These are phyloP conservation scores for Pachypeltis micranthus DNA, from an alignment of 1,140 invertebrate species.

Conservation along the genomic window DNA sequence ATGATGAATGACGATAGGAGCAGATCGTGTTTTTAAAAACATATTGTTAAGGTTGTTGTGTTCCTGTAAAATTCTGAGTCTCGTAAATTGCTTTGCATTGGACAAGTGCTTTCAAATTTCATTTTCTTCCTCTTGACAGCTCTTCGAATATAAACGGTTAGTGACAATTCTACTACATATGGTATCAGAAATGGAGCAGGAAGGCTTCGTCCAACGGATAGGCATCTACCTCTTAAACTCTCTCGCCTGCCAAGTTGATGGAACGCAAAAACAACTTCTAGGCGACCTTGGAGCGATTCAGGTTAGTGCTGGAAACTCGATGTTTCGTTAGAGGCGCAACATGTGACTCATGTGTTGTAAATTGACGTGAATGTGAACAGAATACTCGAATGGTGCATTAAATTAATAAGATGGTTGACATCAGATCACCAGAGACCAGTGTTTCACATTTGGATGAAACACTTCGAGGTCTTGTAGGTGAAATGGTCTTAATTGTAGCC, in stretches of 20 bases:
- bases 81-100: background rate
- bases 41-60: too few relatives aligned
- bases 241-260: constrained; percentile 90
- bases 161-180: constrained; percentile 75
- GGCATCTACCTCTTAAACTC: constrained; percentile 91
- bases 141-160: constrained; percentile 82
- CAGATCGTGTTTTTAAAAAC: too few relatives aligned
- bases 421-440: too few relatives aligned
- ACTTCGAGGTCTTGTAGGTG: too few relatives aligned
- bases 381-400: constrained; percentile 3
- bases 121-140: constrained; percentile 40
- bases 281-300: constrained; percentile 80
- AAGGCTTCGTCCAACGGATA: constrained; percentile 86
- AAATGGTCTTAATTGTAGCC: too few relatives aligned
- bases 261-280: constrained; percentile 76
- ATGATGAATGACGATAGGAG: too few relatives aligned
- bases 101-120: too few relatives aligned
- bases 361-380: background rate
- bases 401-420: constrained; percentile 12
- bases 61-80: too few relatives aligned
- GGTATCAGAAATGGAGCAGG: constrained; percentile 64
- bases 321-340: too few relatives aligned
- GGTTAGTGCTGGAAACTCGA: constrained; percentile 42
- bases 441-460: too few relatives aligned
- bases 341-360: too few relatives aligned